A percentile compares a stretch with the other conserved stretches of the same genome.
These are phyloP conservation scores for Phoeniculus purpureus DNA, from an alignment of 2,797 vertebrate genomes.

Conservation along the genomic window DNA sequence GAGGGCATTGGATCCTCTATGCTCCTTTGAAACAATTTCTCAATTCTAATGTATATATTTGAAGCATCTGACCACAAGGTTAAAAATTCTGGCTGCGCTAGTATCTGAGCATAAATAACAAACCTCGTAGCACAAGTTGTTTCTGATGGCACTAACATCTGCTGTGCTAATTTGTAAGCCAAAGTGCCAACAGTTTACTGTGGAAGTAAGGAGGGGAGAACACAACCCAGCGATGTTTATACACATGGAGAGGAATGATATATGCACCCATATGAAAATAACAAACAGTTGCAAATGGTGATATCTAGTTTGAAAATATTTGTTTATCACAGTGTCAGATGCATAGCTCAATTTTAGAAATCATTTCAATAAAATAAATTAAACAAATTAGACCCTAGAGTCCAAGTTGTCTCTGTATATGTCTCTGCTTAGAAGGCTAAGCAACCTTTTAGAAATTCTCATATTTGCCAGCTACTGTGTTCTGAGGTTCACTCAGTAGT, in stretches of 20 bases:
- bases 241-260: not conserved
- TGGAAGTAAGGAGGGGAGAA: not conserved
- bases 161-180: not conserved
- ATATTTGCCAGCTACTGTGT: not conserved
- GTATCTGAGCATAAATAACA: not conserved
- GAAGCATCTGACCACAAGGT: not conserved
- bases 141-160: not conserved
- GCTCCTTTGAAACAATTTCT: not conserved
- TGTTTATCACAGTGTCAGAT: not conserved
- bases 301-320: not conserved
- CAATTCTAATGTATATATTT: not conserved
- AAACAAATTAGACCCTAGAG: not conserved
- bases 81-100: not conserved
- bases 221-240: not conserved
- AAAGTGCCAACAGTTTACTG: not conserved
- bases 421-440: not conserved
- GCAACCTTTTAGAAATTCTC: not conserved
- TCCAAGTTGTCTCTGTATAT: not conserved
- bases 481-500: not conserved
- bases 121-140: not conserved
- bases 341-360: not conserved
- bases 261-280: not conserved
- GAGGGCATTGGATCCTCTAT: rapidly evolving
- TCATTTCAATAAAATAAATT: not conserved
- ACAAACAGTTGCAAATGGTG: not conserved